Conservation (phyloP, 2,797 vertebrate species). For the Urophycis tenuis region DNA sequence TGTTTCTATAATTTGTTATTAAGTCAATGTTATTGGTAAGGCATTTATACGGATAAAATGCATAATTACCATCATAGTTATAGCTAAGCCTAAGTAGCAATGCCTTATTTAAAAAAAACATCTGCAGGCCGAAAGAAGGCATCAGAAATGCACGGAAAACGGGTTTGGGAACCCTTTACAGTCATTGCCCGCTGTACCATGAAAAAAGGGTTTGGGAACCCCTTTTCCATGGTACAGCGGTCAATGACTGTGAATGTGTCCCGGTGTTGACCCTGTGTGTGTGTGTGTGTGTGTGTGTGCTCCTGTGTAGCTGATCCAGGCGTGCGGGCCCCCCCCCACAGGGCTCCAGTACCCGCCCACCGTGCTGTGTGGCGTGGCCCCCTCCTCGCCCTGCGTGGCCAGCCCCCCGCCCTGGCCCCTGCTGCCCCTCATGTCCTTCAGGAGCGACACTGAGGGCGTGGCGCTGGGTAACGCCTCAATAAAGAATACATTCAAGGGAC, state of each 20-base stretch:
- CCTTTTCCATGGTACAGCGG: no score
- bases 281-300: no score
- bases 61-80: no score
- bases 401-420: slow-evolving; percentile 74
- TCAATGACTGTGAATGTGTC: not conserved
- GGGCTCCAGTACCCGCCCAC: slow-evolving; percentile 74
- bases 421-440: slow-evolving; percentile 77
- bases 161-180: no score
- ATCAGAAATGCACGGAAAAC: no score
- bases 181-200: no score
- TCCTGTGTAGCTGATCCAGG: slow-evolving; percentile 73
- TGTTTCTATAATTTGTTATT: not conserved
- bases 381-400: slow-evolving; percentile 70
- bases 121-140: no score
- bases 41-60: no score
- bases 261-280: not conserved
- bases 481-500: not conserved
- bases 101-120: no score
- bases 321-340: slow-evolving; percentile 43
- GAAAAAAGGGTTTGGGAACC: no score
- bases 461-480: slow-evolving; percentile 61
- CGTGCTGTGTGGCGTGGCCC: slow-evolving; percentile 73
- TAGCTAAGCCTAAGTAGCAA: no score
- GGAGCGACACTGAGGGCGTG: slow-evolving; percentile 75
- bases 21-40: not conserved